Conservation (phyloP, 2,113 vertebrate species). For the Neolamprologus modestus region DNA sequence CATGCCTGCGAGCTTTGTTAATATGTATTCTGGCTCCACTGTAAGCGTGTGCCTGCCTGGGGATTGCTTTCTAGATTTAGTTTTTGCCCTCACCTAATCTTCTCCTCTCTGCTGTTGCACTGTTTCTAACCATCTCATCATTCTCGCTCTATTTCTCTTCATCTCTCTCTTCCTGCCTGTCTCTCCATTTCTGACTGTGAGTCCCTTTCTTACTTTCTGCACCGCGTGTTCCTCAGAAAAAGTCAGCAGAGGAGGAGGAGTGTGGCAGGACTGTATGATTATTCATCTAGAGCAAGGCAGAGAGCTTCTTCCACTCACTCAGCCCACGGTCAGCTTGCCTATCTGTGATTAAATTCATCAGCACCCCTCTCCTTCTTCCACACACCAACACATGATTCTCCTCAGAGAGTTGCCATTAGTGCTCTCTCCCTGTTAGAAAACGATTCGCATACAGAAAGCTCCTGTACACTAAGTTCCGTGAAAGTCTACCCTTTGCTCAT, state of each 20-base stretch:
- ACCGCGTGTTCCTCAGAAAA: background rate
- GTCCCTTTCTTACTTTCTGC: background rate
- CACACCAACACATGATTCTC: background rate
- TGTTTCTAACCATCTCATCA: conserved; percentile 41
- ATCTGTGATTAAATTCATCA: conserved; percentile 54
- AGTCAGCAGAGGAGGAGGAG: conserved; percentile 15
- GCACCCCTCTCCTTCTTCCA: background rate
- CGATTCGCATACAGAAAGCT: background rate
- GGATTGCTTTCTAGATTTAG: conserved; percentile 42
- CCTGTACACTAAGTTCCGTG: background rate
- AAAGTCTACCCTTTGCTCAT: background rate
- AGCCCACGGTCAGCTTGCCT: conserved; percentile 38
- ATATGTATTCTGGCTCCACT: conserved; percentile 8
- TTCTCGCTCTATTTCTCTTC: conserved; percentile 38
- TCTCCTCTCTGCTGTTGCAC: conserved; percentile 9
- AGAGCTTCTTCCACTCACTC: conserved; percentile 12
- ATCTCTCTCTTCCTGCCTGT: conserved; percentile 9
- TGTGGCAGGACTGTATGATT: conserved; percentile 26
- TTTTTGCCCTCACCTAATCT: conserved; percentile 40
- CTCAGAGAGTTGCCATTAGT: background rate
- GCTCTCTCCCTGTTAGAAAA: background rate
- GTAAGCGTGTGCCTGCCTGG: background rate
- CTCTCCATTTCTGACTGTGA: conserved; percentile 4
- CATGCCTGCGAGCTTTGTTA: conserved; percentile 15
- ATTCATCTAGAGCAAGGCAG: conserved; percentile 31